phyloP scores from a whole-genome alignment of 1,140 invertebrate species.

The Hesperophylax magnus region DNA sequence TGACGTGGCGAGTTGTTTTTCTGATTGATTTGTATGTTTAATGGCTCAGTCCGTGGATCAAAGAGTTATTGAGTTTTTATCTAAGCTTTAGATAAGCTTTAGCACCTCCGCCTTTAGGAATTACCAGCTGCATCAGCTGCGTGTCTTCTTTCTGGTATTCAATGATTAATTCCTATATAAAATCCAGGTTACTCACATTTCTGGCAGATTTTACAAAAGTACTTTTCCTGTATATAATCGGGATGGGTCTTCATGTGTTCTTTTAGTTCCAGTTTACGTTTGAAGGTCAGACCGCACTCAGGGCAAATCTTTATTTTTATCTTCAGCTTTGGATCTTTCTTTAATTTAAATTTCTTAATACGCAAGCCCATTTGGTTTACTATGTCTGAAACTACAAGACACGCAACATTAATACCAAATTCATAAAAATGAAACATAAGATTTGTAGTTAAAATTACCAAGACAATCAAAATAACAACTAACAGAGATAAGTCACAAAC shows the following conservation, averaged over 20 bases:
- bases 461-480: too few relatives aligned
- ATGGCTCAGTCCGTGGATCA: too few relatives aligned
- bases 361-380: neutral
- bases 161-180: neutral
- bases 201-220: constrained; percentile 42
- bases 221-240: constrained; percentile 19
- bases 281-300: constrained; percentile 27
- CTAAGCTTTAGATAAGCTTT: too few relatives aligned
- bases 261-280: constrained; percentile 29
- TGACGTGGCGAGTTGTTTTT: too few relatives aligned
- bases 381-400: neutral
- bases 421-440: too few relatives aligned
- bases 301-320: constrained; percentile 27
- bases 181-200: constrained; percentile 37
- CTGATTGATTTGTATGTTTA: too few relatives aligned
- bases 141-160: too few relatives aligned
- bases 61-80: too few relatives aligned
- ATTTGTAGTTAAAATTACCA: too few relatives aligned
- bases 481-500: neutral
- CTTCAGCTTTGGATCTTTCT: constrained; percentile 8
- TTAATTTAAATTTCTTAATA: constrained; percentile 23
- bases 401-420: too few relatives aligned
- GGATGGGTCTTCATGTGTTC: constrained; percentile 26
- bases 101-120: too few relatives aligned
- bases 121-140: too few relatives aligned